Percentiles rank a stretch among this genome's conserved stretches.
Evolutionary conservation across 30 jellyfish, hydroid and myxozoan species (phyloP).

Genomic region (Rhopilema esculentum): DNA sequence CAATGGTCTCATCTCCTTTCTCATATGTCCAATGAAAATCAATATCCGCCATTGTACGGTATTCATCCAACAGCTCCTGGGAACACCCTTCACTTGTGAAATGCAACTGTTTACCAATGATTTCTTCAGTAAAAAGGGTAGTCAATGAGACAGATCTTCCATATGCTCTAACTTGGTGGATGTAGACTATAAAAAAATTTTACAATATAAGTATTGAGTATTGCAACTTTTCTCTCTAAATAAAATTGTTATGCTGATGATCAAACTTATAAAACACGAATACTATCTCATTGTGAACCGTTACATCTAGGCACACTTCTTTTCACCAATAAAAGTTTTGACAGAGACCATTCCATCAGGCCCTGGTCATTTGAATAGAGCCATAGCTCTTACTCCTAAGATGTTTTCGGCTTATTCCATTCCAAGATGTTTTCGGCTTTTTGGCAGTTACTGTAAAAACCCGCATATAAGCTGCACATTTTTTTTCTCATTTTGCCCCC

Average conservation of each 20-base stretch:
- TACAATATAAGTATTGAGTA: not conserved
- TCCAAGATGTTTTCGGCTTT: too few relatives aligned
- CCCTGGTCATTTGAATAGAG: too few relatives aligned
- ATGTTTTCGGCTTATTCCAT: too few relatives aligned
- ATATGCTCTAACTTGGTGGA: slow-evolving; percentile 91
- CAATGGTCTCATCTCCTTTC: slow-evolving; percentile 86
- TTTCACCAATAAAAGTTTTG: not conserved
- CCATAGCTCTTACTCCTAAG: too few relatives aligned
- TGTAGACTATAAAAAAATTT: slow-evolving; percentile 49
- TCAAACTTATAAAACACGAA: too few relatives aligned
- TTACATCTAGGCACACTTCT: too few relatives aligned
- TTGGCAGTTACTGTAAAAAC: too few relatives aligned
- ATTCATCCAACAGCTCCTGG: slow-evolving; percentile 53
- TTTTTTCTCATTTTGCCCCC: too few relatives aligned
- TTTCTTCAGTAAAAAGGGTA: slow-evolving; percentile 88
- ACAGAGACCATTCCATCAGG: too few relatives aligned
- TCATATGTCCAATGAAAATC: slow-evolving; percentile 93
- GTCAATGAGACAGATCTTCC: slow-evolving; percentile 86
- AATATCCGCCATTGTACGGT: slow-evolving; percentile 89
- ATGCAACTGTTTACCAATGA: slow-evolving; percentile 42
- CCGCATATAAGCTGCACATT: too few relatives aligned
- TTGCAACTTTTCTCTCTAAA: not conserved
- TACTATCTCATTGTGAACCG: not conserved
- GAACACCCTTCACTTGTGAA: slow-evolving; percentile 85
- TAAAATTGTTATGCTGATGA: not conserved